These are phyloP conservation scores for Riparia riparia DNA, from an alignment of 2,113 vertebrate genomes.

Conservation along the genomic window DNA sequence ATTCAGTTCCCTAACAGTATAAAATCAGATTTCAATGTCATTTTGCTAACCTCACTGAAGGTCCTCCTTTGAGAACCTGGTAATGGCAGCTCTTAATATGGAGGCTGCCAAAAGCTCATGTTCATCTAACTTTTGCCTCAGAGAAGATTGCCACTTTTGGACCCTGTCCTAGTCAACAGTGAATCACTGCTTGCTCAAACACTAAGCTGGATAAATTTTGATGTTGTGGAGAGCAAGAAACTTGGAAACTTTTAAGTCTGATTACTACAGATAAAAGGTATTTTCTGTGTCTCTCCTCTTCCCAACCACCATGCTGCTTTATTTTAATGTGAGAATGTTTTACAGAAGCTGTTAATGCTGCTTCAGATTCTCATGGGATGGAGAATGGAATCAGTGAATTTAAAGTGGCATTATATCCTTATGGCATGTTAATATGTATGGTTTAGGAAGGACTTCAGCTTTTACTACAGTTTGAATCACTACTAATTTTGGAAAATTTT, in stretches of 20 bases:
- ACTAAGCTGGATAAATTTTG: background rate
- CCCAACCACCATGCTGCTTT: background rate
- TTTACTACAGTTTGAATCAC: conserved; percentile 23
- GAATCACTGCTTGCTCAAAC: background rate
- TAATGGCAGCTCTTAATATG: background rate
- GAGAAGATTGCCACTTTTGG: background rate
- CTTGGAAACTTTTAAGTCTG: background rate
- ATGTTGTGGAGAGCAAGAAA: background rate
- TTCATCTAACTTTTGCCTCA: background rate
- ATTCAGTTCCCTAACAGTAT: background rate
- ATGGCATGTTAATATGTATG: conserved; percentile 10
- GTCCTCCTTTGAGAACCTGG: background rate
- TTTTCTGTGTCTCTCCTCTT: background rate
- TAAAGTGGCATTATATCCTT: conserved; percentile 16
- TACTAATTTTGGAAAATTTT: conserved; percentile 33
- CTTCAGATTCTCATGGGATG: background rate
- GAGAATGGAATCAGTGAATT: background rate
- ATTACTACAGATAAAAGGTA: background rate
- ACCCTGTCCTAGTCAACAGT: background rate
- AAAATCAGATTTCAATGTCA: background rate
- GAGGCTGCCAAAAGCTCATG: background rate
- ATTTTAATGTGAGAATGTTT: background rate
- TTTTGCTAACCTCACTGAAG: background rate
- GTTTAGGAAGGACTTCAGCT: background rate
- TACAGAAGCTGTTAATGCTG: conserved; percentile 9